phyloP scores from a whole-genome alignment of 2,888 invertebrate genomes.

The Furcula furcula region DNA sequence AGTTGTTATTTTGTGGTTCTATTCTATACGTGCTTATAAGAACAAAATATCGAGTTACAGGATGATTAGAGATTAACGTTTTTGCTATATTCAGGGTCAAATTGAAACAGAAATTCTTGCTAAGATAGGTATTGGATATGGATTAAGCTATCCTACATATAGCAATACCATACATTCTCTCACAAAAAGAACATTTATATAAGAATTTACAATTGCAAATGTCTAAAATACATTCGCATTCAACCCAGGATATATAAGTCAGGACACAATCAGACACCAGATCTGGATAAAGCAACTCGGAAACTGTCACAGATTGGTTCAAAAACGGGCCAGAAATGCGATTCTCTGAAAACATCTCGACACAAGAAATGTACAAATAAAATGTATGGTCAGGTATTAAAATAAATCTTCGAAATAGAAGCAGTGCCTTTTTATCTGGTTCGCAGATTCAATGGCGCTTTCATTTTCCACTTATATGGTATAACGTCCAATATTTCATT shows the following conservation, averaged over 20 bases:
- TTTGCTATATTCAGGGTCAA: too few species aligned
- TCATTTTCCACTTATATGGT: neutral
- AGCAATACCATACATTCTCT: too few species aligned
- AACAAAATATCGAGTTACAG: too few species aligned
- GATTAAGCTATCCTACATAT: too few species aligned
- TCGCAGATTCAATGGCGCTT: neutral
- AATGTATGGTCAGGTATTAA: neutral
- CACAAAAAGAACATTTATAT: too few species aligned
- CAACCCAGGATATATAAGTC: neutral
- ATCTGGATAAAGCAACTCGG: neutral
- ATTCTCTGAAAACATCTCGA: neutral
- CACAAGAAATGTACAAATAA: neutral
- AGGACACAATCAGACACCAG: neutral
- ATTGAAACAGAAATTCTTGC: too few species aligned
- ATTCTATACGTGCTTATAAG: too few species aligned
- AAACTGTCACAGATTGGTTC: constrained; percentile 1
- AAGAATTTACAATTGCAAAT: neutral
- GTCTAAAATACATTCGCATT: neutral
- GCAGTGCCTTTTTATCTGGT: neutral
- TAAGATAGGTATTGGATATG: too few species aligned
- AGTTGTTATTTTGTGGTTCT: too few species aligned
- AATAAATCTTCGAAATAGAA: neutral
- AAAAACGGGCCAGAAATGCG: neutral
- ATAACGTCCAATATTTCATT: constrained; percentile 18
- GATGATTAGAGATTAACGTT: too few species aligned